These are phyloP conservation scores for Pantala flavescens DNA, from an alignment of 1,140 invertebrate species.

Conservation along the genomic window DNA sequence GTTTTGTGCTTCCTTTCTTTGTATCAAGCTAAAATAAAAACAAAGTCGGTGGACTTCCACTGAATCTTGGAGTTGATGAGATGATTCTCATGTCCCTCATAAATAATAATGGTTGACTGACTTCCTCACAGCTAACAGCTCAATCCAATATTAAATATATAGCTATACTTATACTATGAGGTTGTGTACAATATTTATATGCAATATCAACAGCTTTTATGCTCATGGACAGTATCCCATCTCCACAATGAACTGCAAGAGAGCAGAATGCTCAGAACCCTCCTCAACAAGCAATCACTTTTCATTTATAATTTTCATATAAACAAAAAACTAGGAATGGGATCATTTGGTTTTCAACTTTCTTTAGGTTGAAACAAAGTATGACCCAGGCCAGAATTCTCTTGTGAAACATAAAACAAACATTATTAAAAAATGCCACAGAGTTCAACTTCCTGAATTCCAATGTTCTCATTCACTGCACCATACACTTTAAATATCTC, in stretches of 20 bases:
- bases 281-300: neutral
- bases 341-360: neutral
- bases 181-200: constrained; percentile 8
- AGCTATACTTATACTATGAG: constrained; percentile 4
- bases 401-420: neutral
- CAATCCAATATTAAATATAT: constrained; percentile 8
- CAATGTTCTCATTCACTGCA: neutral
- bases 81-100: neutral
- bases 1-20: constrained; percentile 1
- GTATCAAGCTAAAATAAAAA: neutral
- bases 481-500: neutral
- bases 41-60: neutral
- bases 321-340: constrained; percentile 1
- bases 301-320: neutral
- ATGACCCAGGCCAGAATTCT: neutral
- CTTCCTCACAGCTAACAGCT: neutral
- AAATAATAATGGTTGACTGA: neutral
- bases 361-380: neutral
- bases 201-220: neutral
- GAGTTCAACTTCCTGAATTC: neutral
- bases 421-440: neutral
- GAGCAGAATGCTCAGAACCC: neutral
- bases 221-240: neutral
- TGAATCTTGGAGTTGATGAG: constrained; percentile 1
- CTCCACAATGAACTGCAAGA: constrained; percentile 17